Conservation (phyloP, 2,113 vertebrate species). For the Bufo bufo region DNA sequence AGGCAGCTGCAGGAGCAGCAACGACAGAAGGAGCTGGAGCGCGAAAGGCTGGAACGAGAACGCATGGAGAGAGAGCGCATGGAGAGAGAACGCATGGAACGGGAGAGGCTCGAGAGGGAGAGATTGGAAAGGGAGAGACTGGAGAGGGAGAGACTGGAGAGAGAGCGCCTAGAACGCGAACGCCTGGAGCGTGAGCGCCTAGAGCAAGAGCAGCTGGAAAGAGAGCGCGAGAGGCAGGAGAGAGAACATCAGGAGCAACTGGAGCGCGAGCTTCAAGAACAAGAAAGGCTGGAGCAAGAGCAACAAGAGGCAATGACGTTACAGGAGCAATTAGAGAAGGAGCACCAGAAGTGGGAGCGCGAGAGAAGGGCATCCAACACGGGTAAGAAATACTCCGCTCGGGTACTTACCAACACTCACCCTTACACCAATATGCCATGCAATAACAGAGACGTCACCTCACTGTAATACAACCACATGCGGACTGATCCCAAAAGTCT, state of each 20-base stretch:
- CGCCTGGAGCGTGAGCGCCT: slow-evolving; percentile 70
- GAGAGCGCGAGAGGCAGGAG: slow-evolving; percentile 74
- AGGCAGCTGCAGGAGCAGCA: slow-evolving; percentile 96
- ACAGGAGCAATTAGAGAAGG: slow-evolving; percentile 77
- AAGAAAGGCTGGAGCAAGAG: slow-evolving; percentile 74
- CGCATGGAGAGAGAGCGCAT: slow-evolving; percentile 69
- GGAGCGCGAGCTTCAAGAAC: slow-evolving; percentile 75
- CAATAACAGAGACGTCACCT: background rate
- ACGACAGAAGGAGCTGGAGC: slow-evolving; percentile 86
- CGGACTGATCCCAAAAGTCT: background rate
- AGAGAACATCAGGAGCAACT: slow-evolving; percentile 66
- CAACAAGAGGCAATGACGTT: slow-evolving; percentile 73
- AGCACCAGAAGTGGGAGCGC: slow-evolving; percentile 85
- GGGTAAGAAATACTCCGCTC: slow-evolving; percentile 76
- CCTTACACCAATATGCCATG: background rate
- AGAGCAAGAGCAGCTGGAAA: slow-evolving; percentile 72
- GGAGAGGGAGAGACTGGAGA: slow-evolving; percentile 76
- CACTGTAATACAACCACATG: background rate
- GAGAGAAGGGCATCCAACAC: slow-evolving; percentile 86
- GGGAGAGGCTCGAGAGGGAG: slow-evolving; percentile 77
- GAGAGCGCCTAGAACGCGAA: slow-evolving; percentile 78
- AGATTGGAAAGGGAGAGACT: slow-evolving; percentile 78
- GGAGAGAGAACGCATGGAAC: slow-evolving; percentile 78
- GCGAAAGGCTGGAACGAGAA: slow-evolving; percentile 77
- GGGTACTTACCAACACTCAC: background rate